Conservation (phyloP, 2,888 invertebrate species). For the Globia sparganii region DNA sequence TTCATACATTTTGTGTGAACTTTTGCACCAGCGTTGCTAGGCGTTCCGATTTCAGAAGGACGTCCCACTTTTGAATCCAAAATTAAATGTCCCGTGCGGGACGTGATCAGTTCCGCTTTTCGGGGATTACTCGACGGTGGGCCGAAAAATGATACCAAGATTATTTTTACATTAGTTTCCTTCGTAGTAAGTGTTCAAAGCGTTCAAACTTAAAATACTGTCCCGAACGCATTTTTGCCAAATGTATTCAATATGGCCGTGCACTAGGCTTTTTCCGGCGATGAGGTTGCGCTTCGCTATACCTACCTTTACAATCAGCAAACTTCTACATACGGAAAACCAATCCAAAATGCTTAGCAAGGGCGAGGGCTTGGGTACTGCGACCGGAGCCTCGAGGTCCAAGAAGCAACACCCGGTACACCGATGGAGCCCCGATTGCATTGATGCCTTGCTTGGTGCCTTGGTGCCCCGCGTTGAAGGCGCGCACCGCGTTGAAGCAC, state of each 20-base stretch:
- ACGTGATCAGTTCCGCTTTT: not conserved
- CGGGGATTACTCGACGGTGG: not conserved
- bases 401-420: slow-evolving; percentile 90
- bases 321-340: slow-evolving; percentile 76
- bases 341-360: slow-evolving; percentile 89
- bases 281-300: too few species aligned
- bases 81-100: not conserved
- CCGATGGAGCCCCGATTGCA: slow-evolving; percentile 86
- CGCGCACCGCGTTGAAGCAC: slow-evolving; percentile 81
- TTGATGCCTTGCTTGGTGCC: slow-evolving; percentile 77
- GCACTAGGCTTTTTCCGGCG: not conserved
- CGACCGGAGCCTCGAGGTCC: slow-evolving; percentile 91
- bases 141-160: not conserved
- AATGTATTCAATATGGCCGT: not conserved
- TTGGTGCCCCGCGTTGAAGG: slow-evolving; percentile 65
- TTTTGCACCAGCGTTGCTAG: not conserved
- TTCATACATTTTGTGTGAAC: not conserved
- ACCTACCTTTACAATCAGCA: not conserved
- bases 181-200: not conserved
- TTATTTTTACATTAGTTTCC: not conserved
- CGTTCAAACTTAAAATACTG: not conserved
- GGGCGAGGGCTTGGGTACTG: slow-evolving; percentile 87
- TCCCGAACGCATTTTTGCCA: not conserved
- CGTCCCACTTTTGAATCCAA: not conserved
- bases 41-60: not conserved